Base-by-base conservation (phyloP, 2,888 invertebrate genomes). In the Scrobipalpa atriplicella region DNA sequence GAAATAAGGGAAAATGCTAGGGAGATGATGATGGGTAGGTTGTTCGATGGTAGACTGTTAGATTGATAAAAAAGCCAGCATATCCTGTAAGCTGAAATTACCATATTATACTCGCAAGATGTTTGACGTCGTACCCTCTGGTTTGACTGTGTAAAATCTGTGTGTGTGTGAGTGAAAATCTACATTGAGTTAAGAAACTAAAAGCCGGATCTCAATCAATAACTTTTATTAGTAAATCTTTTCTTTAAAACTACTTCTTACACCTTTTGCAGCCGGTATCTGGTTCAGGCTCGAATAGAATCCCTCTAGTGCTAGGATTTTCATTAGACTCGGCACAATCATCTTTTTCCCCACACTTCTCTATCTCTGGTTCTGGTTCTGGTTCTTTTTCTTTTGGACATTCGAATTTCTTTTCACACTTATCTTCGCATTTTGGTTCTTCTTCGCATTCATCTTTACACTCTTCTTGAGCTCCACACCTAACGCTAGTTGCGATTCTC, bases 351-450 rank as follows among this genome's bases (percentile, higher is more conserved):
- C 70, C 67, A 21, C 18, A 66, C 43, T 56, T 11, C 47, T 71
- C 8, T 41, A 69, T 29, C 29, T 29, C 29, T 5, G 29, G 29
- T 29, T 29, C 39, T 70, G 67, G 67, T 5, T 70, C 70, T 0
- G 65, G 29, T 7, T n/a, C n/a, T n/a, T n/a, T n/a, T n/a, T n/a
- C n/a, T n/a, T 68, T 62, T 11, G 65, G 66, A 10, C 71, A 72
- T 1, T 72, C 72, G 0, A 56, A 56, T 38, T 62, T 56, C n/a
- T 62, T 0, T 13, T 66, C 61, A n/a, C 62, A 62, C n/a, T 65
- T 52, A 6, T 65, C 39, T 19, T 73, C 67, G 52, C 84, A 84
- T 5, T 73, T 38, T 7, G 36, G 36, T 38, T 71, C 71, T 0
- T 69, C 71, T 9, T 68, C 74, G 58, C 78, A 76, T 0, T 74